Percentiles rank a stretch among this genome's conserved stretches.
These are phyloP conservation scores for Oscheius sp. DNA, from an alignment of 1,140 invertebrate species.

Conservation along the genomic window DNA sequence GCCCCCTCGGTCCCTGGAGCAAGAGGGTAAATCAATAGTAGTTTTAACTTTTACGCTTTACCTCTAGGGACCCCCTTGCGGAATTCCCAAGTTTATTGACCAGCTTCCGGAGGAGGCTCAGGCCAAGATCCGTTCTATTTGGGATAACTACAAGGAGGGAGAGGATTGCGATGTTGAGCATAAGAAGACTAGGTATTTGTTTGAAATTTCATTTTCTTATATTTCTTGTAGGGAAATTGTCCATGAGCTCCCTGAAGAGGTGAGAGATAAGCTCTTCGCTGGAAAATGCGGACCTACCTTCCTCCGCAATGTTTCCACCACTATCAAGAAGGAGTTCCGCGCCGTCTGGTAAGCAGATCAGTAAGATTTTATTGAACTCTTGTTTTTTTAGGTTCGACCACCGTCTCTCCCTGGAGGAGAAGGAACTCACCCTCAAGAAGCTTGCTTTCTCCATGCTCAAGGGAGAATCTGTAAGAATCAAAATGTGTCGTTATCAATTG, in stretches of 20 bases:
- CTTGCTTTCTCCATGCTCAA: constrained; percentile 49
- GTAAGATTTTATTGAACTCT: background rate
- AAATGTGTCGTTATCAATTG: background rate
- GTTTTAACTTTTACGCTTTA: background rate
- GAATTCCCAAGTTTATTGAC: constrained; percentile 47
- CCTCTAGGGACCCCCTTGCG: constrained; percentile 49
- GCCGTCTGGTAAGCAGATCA: constrained; percentile 42
- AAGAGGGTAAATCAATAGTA: constrained; percentile 39
- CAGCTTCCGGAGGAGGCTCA: constrained; percentile 49
- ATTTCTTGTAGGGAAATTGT: constrained; percentile 36
- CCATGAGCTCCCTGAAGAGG: constrained; percentile 45
- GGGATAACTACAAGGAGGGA: constrained; percentile 55
- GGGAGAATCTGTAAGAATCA: constrained; percentile 48
- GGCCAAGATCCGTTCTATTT: constrained; percentile 50
- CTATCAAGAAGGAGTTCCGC: constrained; percentile 50
- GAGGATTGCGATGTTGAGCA: constrained; percentile 52
- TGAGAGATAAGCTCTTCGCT: constrained; percentile 48
- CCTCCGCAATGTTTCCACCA: constrained; percentile 46
- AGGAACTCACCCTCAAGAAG: constrained; percentile 52
- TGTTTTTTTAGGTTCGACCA: constrained; percentile 43
- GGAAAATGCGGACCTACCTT: constrained; percentile 56
- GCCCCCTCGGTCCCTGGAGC: constrained; percentile 54
- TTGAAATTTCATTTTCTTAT: constrained; percentile 5
- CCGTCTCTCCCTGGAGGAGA: constrained; percentile 49
- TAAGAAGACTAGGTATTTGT: constrained; percentile 40